Evolutionary conservation across 1,140 invertebrate species (phyloP).

Genomic region (Tenebrio molitor): DNA sequence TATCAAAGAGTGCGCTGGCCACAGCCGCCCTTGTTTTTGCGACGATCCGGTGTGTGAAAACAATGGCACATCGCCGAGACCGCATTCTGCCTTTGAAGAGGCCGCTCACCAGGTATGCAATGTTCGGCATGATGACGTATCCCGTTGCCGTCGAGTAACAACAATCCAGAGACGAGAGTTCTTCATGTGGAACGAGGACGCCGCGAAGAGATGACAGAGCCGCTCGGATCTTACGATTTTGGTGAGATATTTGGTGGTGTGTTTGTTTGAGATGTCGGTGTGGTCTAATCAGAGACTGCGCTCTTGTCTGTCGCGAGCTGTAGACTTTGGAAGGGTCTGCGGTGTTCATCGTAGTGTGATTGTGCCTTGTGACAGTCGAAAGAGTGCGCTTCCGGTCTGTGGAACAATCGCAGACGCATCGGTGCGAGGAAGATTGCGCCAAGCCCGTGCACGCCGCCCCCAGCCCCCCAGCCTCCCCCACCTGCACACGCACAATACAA

Average conservation of each 20-base stretch:
- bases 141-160: constrained; percentile 10
- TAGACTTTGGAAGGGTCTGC: too few species aligned
- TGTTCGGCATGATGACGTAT: constrained; percentile 47
- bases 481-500: constrained; percentile 46
- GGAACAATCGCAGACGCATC: constrained; percentile 57
- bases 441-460: constrained; percentile 51
- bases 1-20: constrained; percentile 62
- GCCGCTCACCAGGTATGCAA: constrained; percentile 55
- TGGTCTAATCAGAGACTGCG: too few species aligned
- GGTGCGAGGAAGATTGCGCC: constrained; percentile 61
- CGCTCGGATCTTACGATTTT: too few species aligned
- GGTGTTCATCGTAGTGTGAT: too few species aligned
- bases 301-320: too few species aligned
- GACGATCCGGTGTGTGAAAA: constrained; percentile 63
- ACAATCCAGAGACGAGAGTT: constrained; percentile 22
- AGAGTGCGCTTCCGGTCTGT: constrained; percentile 56
- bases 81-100: constrained; percentile 63
- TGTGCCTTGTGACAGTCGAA: constrained; percentile 58
- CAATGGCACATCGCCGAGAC: constrained; percentile 63
- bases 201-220: neutral
- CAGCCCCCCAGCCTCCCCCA: constrained; percentile 10
- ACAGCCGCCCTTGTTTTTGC: constrained; percentile 63
- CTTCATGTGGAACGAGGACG: constrained; percentile 1
- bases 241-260: too few species aligned
- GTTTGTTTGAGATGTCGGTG: too few species aligned